Percentiles rank a stretch among this genome's conserved stretches.
Evolutionary conservation across 92 coral and sea anemone species (phyloP).

Genomic region (Desmophyllum pertusum): DNA sequence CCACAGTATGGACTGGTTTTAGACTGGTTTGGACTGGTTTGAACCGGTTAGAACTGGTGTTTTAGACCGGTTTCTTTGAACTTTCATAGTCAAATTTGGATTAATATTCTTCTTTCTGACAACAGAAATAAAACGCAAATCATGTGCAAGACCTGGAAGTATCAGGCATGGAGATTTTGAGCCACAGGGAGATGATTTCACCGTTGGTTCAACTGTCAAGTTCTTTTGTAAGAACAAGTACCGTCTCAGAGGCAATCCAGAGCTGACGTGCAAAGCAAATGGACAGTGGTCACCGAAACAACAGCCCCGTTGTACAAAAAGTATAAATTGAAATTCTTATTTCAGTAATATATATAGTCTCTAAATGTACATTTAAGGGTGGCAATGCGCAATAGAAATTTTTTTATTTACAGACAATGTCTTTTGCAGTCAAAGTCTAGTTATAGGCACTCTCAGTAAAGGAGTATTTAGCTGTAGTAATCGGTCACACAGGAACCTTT

Average conservation of each 20-base stretch:
- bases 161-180: slow-evolving; percentile 34
- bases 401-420: no score
- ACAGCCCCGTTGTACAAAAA: slow-evolving; percentile 54
- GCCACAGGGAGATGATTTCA: slow-evolving; percentile 12
- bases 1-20: no score
- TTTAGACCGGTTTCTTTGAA: no score
- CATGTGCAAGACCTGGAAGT: slow-evolving; percentile 38
- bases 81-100: not conserved
- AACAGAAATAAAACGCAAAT: not conserved
- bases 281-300: slow-evolving; percentile 63
- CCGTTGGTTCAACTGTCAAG: slow-evolving; percentile 49
- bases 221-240: slow-evolving; percentile 63
- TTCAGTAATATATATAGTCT: not conserved
- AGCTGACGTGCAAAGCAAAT: slow-evolving; percentile 47
- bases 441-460: no score
- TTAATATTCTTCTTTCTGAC: not conserved
- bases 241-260: slow-evolving; percentile 50
- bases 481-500: no score
- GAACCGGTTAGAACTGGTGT: no score
- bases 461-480: no score
- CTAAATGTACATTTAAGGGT: not conserved
- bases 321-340: slow-evolving; percentile 28
- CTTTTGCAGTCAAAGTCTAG: no score
- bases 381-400: not conserved
- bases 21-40: not conserved